Conservation (phyloP, 2,797 vertebrate genomes). For the Melanotaenia trifasciata region DNA sequence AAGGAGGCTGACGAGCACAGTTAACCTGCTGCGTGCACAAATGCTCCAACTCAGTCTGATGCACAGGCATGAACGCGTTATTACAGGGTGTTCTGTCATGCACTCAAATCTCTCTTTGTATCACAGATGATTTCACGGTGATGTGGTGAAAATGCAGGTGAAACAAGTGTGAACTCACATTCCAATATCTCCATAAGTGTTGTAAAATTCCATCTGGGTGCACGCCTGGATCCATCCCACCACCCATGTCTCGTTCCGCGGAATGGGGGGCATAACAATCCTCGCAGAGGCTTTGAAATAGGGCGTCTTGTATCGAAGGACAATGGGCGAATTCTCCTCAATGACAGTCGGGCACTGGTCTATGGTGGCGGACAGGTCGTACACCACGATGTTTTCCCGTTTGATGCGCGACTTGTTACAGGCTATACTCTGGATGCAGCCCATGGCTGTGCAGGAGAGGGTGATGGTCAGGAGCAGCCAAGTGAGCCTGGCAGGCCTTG, state of each 20-base stretch:
- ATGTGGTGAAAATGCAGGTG: conserved; percentile 31
- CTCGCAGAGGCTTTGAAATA: conserved; percentile 97
- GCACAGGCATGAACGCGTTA: conserved; percentile 4
- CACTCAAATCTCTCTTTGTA: not conserved
- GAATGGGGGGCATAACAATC: conserved; percentile 94
- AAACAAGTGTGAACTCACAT: conserved; percentile 85
- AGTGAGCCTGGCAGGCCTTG: conserved; percentile 64
- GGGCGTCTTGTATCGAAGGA: conserved; percentile 96
- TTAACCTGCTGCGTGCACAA: conserved; percentile 75
- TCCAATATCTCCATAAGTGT: conserved; percentile 95
- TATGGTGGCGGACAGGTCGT: conserved; percentile 94
- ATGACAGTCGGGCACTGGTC: conserved; percentile 94
- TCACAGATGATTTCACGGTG: conserved; percentile 7
- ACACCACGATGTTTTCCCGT: conserved; percentile 95
- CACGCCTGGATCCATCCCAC: conserved; percentile 99
- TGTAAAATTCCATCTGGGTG: conserved; percentile 99
- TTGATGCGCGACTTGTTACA: conserved; percentile 96
- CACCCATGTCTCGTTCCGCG: conserved; percentile 96
- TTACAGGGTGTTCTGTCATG: not conserved
- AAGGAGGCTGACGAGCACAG: conserved; percentile 66
- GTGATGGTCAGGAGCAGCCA: conserved; percentile 69
- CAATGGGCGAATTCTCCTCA: conserved; percentile 96
- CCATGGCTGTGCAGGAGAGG: conserved; percentile 84
- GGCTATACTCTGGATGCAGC: conserved; percentile 96
- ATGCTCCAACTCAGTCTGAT: conserved; percentile 52